Base-by-base conservation (phyloP, 2,113 vertebrate genomes). In the Anoura caudifer region DNA sequence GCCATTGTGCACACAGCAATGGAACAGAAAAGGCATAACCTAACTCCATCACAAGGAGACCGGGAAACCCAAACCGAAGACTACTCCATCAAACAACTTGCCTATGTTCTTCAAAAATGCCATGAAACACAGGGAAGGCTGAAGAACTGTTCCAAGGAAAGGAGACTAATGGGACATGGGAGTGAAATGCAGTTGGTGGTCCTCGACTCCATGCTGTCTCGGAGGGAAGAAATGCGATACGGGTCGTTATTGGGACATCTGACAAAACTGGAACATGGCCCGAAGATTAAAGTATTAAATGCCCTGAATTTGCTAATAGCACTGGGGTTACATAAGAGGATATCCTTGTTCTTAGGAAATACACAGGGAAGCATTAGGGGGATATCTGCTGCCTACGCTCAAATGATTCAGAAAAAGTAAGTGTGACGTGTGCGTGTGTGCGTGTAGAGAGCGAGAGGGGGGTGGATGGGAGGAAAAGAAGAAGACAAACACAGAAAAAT, bases 331-430 rank as follows among this genome's bases (percentile, higher is more conserved):
- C 45, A 41, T 75, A 69, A 43, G 50, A 91, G 26, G 59, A 91
- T 67, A 70, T 67, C 61, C 65, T 73, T 61, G 47, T 73, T 95
- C 65, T 91, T 80, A 87, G 36, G 52, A 81, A 91, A 85, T 8
- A 52, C 77, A 45, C n/a, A 76, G 36, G 28, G 45, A 96, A 52
- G 28, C 20, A 86, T 56, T 67, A 80, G 47, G 45, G 7, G 36
- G 41, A 54, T 26, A 0, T 24, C n/a, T 63, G 63, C 19, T 79
- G 61, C 72, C 20, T 82, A 45, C 22, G 79, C 47, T 52, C 69
- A 82, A 82, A 89, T 28, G 43, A 73, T n/a, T 52, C 22, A 54
- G 47, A 52, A 72, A 76, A 76, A 75, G 89, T 59, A 80, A 28
- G 8, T 17, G 1, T n/a, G 10, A 28, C 4, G 4, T 43, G 2